Base-by-base conservation (phyloP, 2,888 invertebrate genomes). In the Heliconius charithonia region DNA sequence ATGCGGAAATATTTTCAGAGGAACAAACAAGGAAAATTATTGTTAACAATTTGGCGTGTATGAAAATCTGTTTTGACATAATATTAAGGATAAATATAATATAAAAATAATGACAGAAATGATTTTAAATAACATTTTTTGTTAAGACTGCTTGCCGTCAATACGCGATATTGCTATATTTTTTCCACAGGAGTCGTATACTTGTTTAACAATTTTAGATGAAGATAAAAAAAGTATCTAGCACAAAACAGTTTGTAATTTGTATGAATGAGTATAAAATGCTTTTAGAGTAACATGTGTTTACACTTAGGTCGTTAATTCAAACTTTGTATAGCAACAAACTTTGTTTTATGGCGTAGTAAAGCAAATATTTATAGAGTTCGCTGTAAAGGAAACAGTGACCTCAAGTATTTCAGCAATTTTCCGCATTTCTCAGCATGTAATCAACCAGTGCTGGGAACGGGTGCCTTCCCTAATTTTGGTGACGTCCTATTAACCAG, bases 401-500 rank as follows among this genome's bases (percentile, higher is more conserved):
- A 89, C 90, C 88, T 90, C 88, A 90, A 89, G 91, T 89, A 89
- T 90, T 90, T 91, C 89, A 89, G 90, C 89, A 90, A 93, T 93
- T 93, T 92, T 90, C 91, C 89, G 88, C 88, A 84, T 88, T 89
- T 87, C 86, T 88, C 86, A 88, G 69, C 69, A 41, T 89, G 89
- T 92, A 92, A 93, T 93, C 92, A 91, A 89, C 87, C 89, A 89
- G 91, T 90, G 89, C 89, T 89, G 86, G 86, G 86, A 85, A 83
- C 84, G 89, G 89, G 84, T 89, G 90, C 87, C 91, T 91, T 91
- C 85, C 90, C 91, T 92, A 93, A 93, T 93, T 93, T 92, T 89
- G 89, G 89, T 88, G 92, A 89, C 91, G 91, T 90, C 90, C 90
- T 90, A 92, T 92, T 93, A 93, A 91, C 89, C 88, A 89, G 89